A percentile compares a stretch with the other conserved stretches of the same genome.
phyloP scores from a whole-genome alignment of 2,888 invertebrate genomes.

The Cecidostiba fungosa region DNA sequence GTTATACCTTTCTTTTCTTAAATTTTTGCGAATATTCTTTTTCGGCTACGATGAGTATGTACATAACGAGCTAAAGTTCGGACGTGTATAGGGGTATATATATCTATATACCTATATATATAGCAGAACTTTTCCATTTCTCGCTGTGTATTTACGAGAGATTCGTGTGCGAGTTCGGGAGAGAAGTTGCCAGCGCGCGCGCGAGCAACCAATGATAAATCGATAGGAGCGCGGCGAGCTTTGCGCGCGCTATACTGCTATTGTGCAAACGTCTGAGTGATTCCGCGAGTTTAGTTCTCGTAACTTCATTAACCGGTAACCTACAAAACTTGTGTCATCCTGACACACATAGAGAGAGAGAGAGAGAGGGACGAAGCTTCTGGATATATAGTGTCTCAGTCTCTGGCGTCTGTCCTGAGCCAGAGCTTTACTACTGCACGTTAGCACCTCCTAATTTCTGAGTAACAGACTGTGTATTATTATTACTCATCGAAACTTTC shows the following conservation, averaged over 20 bases:
- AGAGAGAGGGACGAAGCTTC: neutral
- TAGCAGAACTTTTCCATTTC: neutral
- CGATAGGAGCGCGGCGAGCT: constrained; percentile 4
- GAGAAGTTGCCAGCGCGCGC: neutral
- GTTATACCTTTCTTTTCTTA: neutral
- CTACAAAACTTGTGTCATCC: constrained; percentile 24
- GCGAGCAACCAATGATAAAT: neutral
- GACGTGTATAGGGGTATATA: neutral
- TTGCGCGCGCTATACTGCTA: neutral
- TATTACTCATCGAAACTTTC: neutral
- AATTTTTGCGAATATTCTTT: constrained; percentile 3
- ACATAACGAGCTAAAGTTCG: neutral
- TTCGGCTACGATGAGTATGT: neutral
- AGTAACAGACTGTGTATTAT: neutral
- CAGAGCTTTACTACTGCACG: constrained; percentile 35
- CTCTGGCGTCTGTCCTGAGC: neutral
- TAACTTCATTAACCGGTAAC: constrained; percentile 23
- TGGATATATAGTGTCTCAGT: neutral
- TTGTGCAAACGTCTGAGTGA: constrained; percentile 16
- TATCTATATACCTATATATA: neutral
- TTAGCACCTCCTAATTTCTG: neutral
- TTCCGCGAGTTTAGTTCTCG: constrained; percentile 10
- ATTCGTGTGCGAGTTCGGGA: neutral
- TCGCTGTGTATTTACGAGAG: neutral
- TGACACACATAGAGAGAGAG: neutral